These are phyloP conservation scores for Pangasianodon hypophthalmus DNA, from an alignment of 2,113 vertebrate species.

Conservation along the genomic window DNA sequence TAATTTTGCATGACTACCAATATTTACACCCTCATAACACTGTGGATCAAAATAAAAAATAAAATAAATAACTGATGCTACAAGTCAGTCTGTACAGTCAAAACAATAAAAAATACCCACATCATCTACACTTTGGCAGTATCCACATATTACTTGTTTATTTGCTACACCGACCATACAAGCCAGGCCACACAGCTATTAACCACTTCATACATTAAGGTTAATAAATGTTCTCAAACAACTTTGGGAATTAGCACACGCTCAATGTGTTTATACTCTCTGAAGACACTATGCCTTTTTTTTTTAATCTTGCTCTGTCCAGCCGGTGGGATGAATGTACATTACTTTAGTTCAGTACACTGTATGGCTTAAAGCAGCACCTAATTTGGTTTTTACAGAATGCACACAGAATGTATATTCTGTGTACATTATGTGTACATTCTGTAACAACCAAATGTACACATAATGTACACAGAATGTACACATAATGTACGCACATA, in stretches of 20 bases:
- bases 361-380: neutral
- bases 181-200: neutral
- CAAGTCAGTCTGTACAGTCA: too few species aligned
- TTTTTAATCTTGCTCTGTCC: neutral
- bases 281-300: neutral
- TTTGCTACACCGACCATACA: neutral
- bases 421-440: too few species aligned
- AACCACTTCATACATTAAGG: neutral
- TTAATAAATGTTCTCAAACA: neutral
- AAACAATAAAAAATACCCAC: neutral
- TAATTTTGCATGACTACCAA: neutral
- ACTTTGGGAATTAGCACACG: neutral
- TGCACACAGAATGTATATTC: neutral
- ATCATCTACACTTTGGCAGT: neutral
- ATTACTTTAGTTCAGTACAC: neutral
- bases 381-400: neutral
- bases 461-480: too few species aligned
- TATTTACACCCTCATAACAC: neutral
- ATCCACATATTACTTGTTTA: neutral
- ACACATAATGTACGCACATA: neutral
- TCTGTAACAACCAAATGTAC: too few species aligned
- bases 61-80: too few species aligned
- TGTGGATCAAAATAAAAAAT: neutral
- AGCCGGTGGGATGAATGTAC: neutral
- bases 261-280: neutral